A percentile compares a stretch with the other conserved stretches of the same genome.
Conservation (phyloP, 2,797 vertebrate genomes). For the Galagoides demidoff region DNA sequence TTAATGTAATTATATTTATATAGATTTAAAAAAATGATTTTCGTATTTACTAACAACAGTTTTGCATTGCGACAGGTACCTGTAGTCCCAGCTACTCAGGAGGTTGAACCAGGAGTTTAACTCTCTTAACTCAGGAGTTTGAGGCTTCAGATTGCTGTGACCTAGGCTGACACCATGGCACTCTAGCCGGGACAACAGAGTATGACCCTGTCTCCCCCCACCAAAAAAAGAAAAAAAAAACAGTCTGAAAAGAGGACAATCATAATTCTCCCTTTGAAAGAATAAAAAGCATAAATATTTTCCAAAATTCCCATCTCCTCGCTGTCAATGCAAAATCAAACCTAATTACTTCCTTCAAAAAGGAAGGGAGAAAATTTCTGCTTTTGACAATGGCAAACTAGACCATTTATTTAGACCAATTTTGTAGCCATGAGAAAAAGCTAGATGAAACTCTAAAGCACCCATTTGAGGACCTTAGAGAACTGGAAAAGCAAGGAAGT, state of each 20-base stretch:
- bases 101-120: too few relatives aligned
- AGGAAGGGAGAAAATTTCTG: neutral
- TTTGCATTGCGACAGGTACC: neutral
- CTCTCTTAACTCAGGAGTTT: too few relatives aligned
- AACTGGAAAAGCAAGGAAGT: neutral
- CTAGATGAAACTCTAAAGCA: neutral
- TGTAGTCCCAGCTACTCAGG: too few relatives aligned
- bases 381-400: neutral
- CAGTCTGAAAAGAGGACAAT: neutral
- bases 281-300: neutral
- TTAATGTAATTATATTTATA: neutral
- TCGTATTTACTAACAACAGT: neutral
- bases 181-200: too few relatives aligned
- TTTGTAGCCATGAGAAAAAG: neutral
- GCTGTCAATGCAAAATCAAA: slow-evolving; percentile 20
- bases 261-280: neutral
- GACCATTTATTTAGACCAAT: neutral
- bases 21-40: slow-evolving; percentile 28
- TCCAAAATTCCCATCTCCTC: neutral
- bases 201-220: too few relatives aligned
- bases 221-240: too few relatives aligned
- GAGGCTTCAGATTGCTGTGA: too few relatives aligned
- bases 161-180: too few relatives aligned
- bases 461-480: neutral
- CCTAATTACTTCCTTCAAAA: neutral